Conservation (phyloP, 2,113 vertebrate genomes). For the Hemichromis elongatus region DNA sequence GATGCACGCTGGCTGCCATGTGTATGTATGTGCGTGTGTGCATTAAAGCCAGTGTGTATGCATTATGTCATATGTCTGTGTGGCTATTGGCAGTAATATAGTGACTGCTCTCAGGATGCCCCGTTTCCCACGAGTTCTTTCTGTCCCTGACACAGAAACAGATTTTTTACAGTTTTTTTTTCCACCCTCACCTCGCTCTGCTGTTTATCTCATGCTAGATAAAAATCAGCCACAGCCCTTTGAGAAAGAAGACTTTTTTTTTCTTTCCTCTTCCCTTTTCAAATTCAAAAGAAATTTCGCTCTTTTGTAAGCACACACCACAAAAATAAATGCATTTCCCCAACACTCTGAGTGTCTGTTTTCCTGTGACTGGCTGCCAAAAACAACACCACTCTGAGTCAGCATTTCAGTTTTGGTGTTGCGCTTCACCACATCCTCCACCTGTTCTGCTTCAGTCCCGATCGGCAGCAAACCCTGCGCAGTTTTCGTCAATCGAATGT, state of each 20-base stretch:
- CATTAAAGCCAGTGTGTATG: neutral
- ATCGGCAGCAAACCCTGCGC: neutral
- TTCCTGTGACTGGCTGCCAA: neutral
- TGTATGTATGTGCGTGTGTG: neutral
- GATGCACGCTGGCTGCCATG: neutral
- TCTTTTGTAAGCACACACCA: neutral
- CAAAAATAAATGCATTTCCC: constrained; percentile 2
- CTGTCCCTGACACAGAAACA: neutral
- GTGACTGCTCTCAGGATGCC: constrained; percentile 32
- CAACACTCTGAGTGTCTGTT: neutral
- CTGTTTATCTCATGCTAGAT: constrained; percentile 26
- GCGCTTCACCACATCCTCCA: neutral
- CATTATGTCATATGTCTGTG: neutral
- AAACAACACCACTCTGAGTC: neutral
- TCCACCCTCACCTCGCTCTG: neutral
- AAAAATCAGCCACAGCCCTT: neutral
- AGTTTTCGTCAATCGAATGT: neutral
- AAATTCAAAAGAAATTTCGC: neutral
- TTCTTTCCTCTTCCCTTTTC: neutral
- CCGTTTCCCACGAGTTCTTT: constrained; percentile 10
- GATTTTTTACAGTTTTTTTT: neutral
- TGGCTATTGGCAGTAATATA: neutral
- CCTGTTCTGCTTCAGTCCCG: neutral
- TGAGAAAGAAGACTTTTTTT: neutral
- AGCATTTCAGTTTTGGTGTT: neutral